These are phyloP conservation scores for Mellilla xanthometata DNA, from an alignment of 2,888 invertebrate species.

Conservation along the genomic window DNA sequence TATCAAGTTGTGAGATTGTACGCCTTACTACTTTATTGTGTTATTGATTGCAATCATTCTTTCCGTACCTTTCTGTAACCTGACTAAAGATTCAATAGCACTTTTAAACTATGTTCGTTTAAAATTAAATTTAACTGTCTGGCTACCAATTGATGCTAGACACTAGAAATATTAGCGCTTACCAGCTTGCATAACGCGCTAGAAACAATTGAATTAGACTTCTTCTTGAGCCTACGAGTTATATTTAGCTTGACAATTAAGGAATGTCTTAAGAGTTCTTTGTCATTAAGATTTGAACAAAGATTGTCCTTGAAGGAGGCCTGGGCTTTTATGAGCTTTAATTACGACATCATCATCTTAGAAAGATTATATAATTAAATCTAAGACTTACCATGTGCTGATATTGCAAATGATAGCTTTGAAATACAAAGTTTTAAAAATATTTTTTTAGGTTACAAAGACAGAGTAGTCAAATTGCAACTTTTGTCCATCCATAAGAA, in stretches of 20 bases:
- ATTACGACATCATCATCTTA: slow-evolving; percentile 9
- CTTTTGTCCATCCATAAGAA: too few relatives aligned
- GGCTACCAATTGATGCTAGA: slow-evolving; percentile 59
- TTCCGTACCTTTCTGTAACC: too few relatives aligned
- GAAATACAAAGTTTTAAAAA: too few relatives aligned
- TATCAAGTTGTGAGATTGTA: too few relatives aligned
- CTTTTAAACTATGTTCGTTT: slow-evolving; percentile 7
- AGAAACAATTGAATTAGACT: slow-evolving; percentile 47
- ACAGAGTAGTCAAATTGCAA: too few relatives aligned
- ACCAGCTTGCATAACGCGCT: slow-evolving; percentile 46
- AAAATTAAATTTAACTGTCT: slow-evolving; percentile 59
- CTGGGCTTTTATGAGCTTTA: slow-evolving; percentile 9
- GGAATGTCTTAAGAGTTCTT: slow-evolving; percentile 24
- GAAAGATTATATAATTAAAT: slow-evolving; percentile 1
- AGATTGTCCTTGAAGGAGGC: slow-evolving; percentile 27
- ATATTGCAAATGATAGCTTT: too few relatives aligned
- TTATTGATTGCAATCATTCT: too few relatives aligned
- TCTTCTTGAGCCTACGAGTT: slow-evolving; percentile 36
- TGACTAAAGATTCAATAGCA: too few relatives aligned
- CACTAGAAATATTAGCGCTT: slow-evolving; percentile 43
- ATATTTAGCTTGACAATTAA: slow-evolving; percentile 44
- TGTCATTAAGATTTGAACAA: slow-evolving; percentile 31
- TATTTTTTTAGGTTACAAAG: too few relatives aligned
- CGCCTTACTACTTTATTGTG: too few relatives aligned
- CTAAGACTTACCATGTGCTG: too few relatives aligned